These are phyloP conservation scores for Tapirus indicus DNA, from an alignment of 2,797 vertebrate species.

Conservation along the genomic window DNA sequence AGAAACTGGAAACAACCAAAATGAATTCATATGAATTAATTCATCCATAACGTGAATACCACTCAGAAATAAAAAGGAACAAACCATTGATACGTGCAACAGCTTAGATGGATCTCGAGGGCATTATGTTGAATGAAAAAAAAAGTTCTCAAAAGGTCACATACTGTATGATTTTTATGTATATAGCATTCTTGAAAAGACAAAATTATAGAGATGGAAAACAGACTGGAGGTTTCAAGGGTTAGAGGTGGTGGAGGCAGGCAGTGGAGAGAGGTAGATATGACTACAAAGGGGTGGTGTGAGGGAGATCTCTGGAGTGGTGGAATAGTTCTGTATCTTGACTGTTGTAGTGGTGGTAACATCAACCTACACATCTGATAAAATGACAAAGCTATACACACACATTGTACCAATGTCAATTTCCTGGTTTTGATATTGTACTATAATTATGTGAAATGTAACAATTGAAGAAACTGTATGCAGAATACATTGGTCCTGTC, in stretches of 20 bases:
- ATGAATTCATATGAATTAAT: neutral
- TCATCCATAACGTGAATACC: neutral
- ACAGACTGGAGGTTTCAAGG: neutral
- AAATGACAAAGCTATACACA: neutral
- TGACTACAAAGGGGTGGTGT: neutral
- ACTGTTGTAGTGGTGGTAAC: neutral
- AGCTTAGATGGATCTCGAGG: neutral
- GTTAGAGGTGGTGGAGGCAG: neutral
- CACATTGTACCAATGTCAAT: neutral
- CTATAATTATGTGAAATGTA: neutral
- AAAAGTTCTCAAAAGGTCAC: neutral
- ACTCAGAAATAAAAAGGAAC: neutral
- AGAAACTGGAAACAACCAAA: neutral
- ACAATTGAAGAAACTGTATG: too few relatives aligned
- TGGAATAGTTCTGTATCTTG: neutral
- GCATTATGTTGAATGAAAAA: neutral
- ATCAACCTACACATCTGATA: neutral
- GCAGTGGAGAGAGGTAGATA: neutral
- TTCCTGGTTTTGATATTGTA: neutral
- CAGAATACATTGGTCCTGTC: neutral
- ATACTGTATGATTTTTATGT: neutral
- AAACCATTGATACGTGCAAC: neutral
- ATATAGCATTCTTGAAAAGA: neutral
- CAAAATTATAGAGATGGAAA: neutral
- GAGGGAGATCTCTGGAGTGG: neutral